Evolutionary conservation across 2,888 invertebrate genomes (phyloP), one percentile per base, ranked within the genome.

Genomic region (Lamellibrachia satsuma): DNA sequence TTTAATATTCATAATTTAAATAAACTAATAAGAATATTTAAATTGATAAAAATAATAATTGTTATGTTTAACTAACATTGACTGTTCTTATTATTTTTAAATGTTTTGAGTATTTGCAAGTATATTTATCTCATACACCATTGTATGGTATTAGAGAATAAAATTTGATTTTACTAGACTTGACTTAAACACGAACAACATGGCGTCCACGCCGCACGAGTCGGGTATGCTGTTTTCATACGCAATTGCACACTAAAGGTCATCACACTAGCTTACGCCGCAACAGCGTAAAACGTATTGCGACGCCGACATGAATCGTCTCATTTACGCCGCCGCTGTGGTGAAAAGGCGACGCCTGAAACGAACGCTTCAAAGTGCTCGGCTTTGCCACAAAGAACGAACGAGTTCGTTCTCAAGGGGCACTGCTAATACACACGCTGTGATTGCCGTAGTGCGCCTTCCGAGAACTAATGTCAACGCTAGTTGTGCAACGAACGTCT

Each of bases 381-480:
- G 75, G 75, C 22, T 15, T 75, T n/a, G 75, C 75, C 75, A 75
- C 75, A 75, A 75, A 75, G 75, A 75, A 11, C 22, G 15, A n/a
- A 75, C n/a, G 75, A 75, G 2, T 15, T 75, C n/a, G 75, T 75
- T 75, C 75, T 75, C 75, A 6, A 22, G 75, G 75, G 75, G 22
- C 75, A 6, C 15, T 6, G 75, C 75, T 75, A 75, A 75, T 75
- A 75, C 75, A 75, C 75, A 75, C 75, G 75, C 75, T 22, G 75
- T 75, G 22, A 75, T 75, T 75, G 75, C 75, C 75, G 75, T 75
- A 75, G 75, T 75, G 75, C 22, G 75, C 75, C 75, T 75, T 75
- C 75, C 22, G 75, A 75, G 75, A 75, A 75, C 75, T 6, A 75
- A 15, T 75, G 75, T 75, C 75, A 75, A 75, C n/a, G 15, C 75